phyloP scores from a whole-genome alignment of 2,888 invertebrate genomes.

The Choreutis nemorana region DNA sequence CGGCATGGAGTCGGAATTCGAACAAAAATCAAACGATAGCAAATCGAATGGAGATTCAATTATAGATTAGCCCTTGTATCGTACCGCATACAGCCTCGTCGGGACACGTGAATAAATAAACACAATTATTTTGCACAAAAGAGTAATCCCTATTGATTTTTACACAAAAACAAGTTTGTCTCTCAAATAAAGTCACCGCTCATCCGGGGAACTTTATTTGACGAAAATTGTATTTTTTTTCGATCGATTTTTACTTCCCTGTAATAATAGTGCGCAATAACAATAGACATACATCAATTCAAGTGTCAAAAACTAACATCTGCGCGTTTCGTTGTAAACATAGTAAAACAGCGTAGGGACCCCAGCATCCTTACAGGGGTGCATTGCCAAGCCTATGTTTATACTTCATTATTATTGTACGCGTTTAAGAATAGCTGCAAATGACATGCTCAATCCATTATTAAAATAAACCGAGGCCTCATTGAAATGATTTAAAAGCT shows the following conservation, averaged over 20 bases:
- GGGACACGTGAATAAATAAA: constrained; percentile 64
- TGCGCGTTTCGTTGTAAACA: constrained; percentile 60
- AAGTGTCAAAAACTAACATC: constrained; percentile 67
- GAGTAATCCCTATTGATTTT: constrained; percentile 56
- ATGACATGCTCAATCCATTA: constrained; percentile 59
- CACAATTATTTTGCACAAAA: constrained; percentile 58
- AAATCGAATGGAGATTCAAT: constrained; percentile 61
- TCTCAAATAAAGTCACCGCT: constrained; percentile 30
- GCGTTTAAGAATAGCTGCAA: constrained; percentile 56
- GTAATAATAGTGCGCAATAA: constrained; percentile 45
- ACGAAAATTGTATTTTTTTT: constrained; percentile 44
- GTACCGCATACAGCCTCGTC: constrained; percentile 52
- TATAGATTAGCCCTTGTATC: constrained; percentile 60
- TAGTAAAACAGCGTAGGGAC: constrained; percentile 44
- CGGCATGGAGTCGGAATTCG: too few species aligned
- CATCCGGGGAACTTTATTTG: constrained; percentile 38
- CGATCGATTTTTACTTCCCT: constrained; percentile 43
- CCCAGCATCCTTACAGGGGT: constrained; percentile 42
- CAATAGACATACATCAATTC: constrained; percentile 62
- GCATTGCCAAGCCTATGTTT: constrained; percentile 52
- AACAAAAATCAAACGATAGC: constrained; percentile 46
- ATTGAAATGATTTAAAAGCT: too few species aligned
- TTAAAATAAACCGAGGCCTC: constrained; percentile 50
- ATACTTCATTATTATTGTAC: constrained; percentile 61
- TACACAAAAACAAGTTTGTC: constrained; percentile 36